Conservation (phyloP, 2,888 invertebrate species). For the Agapostemon virescens region DNA sequence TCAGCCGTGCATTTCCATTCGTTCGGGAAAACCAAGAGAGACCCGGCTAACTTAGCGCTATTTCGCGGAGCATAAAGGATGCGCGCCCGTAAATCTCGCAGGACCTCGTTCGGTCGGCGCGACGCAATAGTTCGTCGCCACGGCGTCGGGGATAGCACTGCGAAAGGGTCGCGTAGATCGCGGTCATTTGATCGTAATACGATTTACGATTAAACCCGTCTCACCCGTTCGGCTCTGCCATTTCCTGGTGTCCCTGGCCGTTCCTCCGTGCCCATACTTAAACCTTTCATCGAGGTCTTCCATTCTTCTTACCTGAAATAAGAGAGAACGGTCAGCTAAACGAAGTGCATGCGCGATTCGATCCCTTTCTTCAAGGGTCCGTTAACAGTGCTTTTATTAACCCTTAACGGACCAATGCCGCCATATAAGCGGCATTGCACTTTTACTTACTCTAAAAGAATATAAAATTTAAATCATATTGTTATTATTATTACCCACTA, state of each 20-base stretch:
- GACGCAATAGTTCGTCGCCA: conserved; percentile 72
- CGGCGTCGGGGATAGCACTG: conserved; percentile 33
- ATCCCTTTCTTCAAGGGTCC: neutral
- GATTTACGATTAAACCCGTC: conserved; percentile 72
- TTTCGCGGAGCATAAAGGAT: conserved; percentile 66
- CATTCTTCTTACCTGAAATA: conserved; percentile 51
- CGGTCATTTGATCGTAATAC: conserved; percentile 71
- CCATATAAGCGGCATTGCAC: no score
- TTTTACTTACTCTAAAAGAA: no score
- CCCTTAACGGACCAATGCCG: no score
- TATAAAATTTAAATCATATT: no score
- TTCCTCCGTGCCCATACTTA: neutral
- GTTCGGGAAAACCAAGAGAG: conserved; percentile 52
- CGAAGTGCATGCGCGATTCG: neutral
- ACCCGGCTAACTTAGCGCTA: conserved; percentile 50
- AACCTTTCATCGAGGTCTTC: neutral
- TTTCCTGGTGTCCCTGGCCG: conserved; percentile 61
- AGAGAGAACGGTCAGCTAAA: conserved; percentile 11
- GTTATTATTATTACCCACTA: no score
- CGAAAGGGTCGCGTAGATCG: conserved; percentile 55
- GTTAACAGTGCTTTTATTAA: no score
- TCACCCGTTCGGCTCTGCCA: conserved; percentile 37
- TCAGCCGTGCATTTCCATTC: conserved; percentile 58
- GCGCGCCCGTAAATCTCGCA: conserved; percentile 68
- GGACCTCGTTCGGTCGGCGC: conserved; percentile 73